Evolutionary conservation across 2,888 invertebrate species (phyloP), one percentile per base, ranked within the genome.

Genomic region (Drosophila setosimentum): DNA sequence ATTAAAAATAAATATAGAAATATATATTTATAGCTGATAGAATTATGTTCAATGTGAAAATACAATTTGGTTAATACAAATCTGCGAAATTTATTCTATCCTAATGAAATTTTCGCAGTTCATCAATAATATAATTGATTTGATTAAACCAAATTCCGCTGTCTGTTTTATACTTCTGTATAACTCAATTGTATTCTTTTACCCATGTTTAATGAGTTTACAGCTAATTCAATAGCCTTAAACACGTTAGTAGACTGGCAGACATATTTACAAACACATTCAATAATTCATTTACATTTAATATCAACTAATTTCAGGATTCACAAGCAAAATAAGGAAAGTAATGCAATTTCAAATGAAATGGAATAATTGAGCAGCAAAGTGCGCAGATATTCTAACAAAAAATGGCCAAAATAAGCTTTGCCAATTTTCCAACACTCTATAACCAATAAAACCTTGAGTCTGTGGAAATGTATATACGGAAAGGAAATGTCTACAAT

Each of bases 291-390:
- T 64, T 67, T 59, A 35, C 21, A 16, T 54, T 33, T 18, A 11
- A 30, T 29, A 50, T 51, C 53, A 64, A 16, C 58, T 54, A 7
- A 67, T 59, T 49, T 45, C 62, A 32, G 45, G 30, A 60, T 69
- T 21, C 59, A 30, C 13, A 42, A 50, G 3, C 37, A 57, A 50
- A 60, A 74, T 62, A 33, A 21, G 66, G 76, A 68, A 62, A 62
- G 78, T 72, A 64, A 59, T 62, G 8, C 57, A 73, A 69, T 54
- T 73, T 65, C 7, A 64, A 75, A 62, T 63, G 50, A 74, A 67
- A 48, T 64, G 57, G 53, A 73, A 80, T 83, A 83, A 83, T 83
- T 80, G 63, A 80, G 45, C 55, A 54, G 57, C 33, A 50, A 55
- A 69, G 5, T 21, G 32, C 40, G 45, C 18, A 45, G 29, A 69